A percentile compares a stretch with the other conserved stretches of the same genome.
Conservation (phyloP, 2,113 vertebrate species). For the Sylvia atricapilla region DNA sequence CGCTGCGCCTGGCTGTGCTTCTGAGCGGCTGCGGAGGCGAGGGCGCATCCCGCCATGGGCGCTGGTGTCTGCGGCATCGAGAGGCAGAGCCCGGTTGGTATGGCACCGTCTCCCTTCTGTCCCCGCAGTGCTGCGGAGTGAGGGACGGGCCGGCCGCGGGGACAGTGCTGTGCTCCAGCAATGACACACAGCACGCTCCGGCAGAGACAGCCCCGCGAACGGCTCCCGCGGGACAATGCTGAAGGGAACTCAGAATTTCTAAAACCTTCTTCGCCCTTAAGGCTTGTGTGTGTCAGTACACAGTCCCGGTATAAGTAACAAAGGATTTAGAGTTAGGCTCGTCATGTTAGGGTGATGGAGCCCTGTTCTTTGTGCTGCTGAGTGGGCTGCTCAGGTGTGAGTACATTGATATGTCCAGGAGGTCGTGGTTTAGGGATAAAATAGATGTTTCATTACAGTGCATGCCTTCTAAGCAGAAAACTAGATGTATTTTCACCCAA, state of each 20-base stretch:
- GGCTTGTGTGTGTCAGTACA: rapidly evolving
- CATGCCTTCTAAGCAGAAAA: neutral
- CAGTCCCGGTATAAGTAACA: rapidly evolving
- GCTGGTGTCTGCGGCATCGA: rapidly evolving
- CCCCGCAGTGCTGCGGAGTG: neutral
- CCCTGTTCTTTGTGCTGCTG: neutral
- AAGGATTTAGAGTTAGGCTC: neutral
- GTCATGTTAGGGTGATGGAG: rapidly evolving
- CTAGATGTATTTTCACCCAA: neutral
- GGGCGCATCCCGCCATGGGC: rapidly evolving
- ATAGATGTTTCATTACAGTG: neutral
- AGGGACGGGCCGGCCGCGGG: neutral
- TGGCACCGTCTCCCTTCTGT: rapidly evolving
- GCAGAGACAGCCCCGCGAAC: rapidly evolving
- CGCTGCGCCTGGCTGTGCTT: rapidly evolving
- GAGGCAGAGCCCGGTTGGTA: rapidly evolving
- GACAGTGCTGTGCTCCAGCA: neutral
- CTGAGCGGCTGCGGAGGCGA: rapidly evolving
- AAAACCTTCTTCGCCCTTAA: neutral
- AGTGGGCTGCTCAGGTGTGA: neutral
- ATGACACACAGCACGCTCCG: too few relatives aligned
- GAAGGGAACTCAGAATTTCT: neutral
- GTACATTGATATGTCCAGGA: rapidly evolving
- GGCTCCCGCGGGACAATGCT: rapidly evolving
- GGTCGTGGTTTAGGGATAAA: neutral